A percentile compares a stretch with the other conserved stretches of the same genome.
phyloP scores from a whole-genome alignment of 2,113 vertebrate species.

The Apodemus sylvaticus region DNA sequence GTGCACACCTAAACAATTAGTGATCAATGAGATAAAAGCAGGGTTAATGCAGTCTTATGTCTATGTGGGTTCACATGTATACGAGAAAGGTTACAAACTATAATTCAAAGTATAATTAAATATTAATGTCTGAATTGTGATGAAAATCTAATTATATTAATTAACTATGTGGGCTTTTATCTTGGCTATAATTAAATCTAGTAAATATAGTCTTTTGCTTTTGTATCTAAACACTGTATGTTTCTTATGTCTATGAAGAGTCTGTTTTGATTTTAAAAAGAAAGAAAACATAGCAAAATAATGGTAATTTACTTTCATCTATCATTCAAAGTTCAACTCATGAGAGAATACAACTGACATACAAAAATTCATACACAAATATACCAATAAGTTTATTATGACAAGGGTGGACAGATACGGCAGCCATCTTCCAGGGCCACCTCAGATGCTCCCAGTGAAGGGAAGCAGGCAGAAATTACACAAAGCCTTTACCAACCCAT shows the following conservation, averaged over 20 bases:
- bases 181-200: conserved; percentile 42
- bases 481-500: neutral
- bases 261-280: conserved; percentile 13
- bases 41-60: neutral
- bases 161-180: conserved; percentile 50
- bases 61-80: neutral
- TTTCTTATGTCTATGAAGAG: conserved; percentile 38
- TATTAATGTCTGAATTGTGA: conserved; percentile 56
- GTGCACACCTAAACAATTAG: neutral
- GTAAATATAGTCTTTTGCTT: conserved; percentile 41
- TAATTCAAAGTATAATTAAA: conserved; percentile 63
- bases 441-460: neutral
- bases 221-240: conserved; percentile 57
- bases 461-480: neutral
- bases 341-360: neutral
- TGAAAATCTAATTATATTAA: conserved; percentile 67
- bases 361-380: neutral
- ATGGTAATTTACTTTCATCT: neutral
- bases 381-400: neutral
- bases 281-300: neutral
- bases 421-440: neutral
- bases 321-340: conserved; percentile 5
- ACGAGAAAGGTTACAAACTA: conserved; percentile 59
- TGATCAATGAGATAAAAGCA: conserved; percentile 46
- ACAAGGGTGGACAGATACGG: neutral